Base-by-base conservation (phyloP, 2,113 vertebrate genomes). In the Gorsachius goisagi region DNA sequence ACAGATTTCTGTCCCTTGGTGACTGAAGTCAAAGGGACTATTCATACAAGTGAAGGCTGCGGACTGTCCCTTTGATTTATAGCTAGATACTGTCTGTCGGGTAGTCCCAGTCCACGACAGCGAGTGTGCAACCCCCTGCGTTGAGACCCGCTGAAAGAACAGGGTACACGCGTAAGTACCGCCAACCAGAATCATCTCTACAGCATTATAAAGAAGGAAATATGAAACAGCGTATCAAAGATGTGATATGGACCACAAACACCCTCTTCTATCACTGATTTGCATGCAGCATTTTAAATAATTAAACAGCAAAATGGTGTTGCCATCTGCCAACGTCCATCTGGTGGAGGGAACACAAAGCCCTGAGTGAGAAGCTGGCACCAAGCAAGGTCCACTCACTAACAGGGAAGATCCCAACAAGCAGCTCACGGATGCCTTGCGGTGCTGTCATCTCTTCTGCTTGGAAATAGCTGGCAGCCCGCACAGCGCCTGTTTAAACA, bases 291-390 rank as follows among this genome's bases (percentile, higher is more conserved):
- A 67, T 88, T 93, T 80, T 86, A 88, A 96, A 96, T 93, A 92
- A 96, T 95, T 93, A 77, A 97, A 63, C 23, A 47, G 88, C n/a
- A 59, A 90, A 96, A 93, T 86, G 91, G 71, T 95, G 82, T 88
- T 93, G 72, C 95, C 96, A 95, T 96, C 95, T 96, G 90, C 95
- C 82, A 92, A 84, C 3, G 3, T 94, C 95, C 90, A 88, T 93
- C 95, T 96, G 95, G 85, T 92, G 85, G 77, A 52, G 75, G 71
- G 90, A 95, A 49, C 88, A 88, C 88, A 94, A 93, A 93, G 88
- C 82, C 91, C 94, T 63, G 41, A 80, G 45, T 58, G 78, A 86
- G 85, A 90, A 94, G 59, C 50, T 11, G 3, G 55, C 60, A 52
- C 67, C 0, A 1, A 91, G 77, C 62, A 73, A 76, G 85, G 85